Base-by-base conservation (phyloP, 2,888 invertebrate genomes). In the Hypsopygia costalis region DNA sequence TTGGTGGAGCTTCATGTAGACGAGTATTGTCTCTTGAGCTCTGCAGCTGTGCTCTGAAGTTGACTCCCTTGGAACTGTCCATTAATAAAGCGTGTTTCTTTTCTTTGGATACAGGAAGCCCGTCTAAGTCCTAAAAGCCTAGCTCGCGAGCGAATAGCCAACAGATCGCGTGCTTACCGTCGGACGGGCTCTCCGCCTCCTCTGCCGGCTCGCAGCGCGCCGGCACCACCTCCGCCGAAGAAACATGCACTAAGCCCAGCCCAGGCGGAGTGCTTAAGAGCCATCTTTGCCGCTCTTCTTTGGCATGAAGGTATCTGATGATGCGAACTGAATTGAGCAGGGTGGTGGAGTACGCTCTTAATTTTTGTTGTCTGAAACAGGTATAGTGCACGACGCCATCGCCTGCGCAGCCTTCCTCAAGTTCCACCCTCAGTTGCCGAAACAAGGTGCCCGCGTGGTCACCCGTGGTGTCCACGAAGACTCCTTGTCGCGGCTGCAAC, bases 351-450 rank as follows among this genome's bases (percentile, higher is more conserved):
- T n/a, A n/a, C n/a, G n/a, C n/a, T n/a, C n/a, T n/a, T n/a, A n/a
- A n/a, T n/a, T n/a, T n/a, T n/a, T n/a, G n/a, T n/a, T n/a, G 4
- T 16, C 16, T 16, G 2, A 16, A 16, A 8, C 58, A 91, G 93
- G 98, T 8, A 94, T 98, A 34, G 98, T 98, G 0, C 98, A 98
- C 71, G 98, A 99, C 74, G 98, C 98, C 4, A 98, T 99, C 94
- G 98, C 98, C 0, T 98, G 98, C 69, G 97, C 98, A 0, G 97
- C 98, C 0, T 99, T 97, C 71, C 90, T 99, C 6, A 98, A 98
- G 80, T 98, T 98, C 70, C 95, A 97, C 75, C 97, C 97, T 0
- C 92, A 93, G 21, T 75, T 97, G 44, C 95, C 96, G 10, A 97
- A 97, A 68, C 93, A 94, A 91, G 50, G 95, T 90, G 57, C 82